Evolutionary conservation across 2,797 vertebrate species (phyloP).

Genomic region (Diplodus puntazzo): DNA sequence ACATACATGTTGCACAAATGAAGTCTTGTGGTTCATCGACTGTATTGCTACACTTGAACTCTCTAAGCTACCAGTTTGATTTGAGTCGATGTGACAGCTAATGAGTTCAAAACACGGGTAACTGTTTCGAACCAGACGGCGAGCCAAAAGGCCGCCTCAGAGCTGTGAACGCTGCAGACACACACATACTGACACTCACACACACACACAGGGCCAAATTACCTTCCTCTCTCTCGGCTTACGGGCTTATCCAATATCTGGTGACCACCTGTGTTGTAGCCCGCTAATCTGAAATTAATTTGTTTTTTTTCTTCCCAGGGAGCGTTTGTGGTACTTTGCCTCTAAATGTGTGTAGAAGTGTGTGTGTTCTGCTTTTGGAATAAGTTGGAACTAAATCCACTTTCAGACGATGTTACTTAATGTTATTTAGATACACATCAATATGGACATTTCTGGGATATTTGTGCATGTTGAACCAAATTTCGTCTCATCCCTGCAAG

Average conservation of each 20-base stretch:
- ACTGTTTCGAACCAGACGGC: slow-evolving; percentile 16
- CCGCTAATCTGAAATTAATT: slow-evolving; percentile 75
- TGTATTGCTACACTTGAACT: background rate
- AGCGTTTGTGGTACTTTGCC: background rate
- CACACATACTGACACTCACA: slow-evolving; percentile 8
- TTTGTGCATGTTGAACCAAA: too few relatives aligned
- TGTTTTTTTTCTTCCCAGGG: slow-evolving; percentile 49
- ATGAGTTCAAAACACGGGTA: background rate
- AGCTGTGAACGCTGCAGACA: slow-evolving; percentile 5
- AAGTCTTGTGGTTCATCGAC: too few relatives aligned
- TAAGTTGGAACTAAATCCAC: background rate
- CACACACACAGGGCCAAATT: slow-evolving; percentile 17
- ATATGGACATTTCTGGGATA: too few relatives aligned
- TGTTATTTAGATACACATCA: too few relatives aligned
- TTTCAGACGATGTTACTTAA: background rate
- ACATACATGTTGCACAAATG: background rate
- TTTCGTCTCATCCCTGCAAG: too few relatives aligned
- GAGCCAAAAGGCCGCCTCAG: background rate
- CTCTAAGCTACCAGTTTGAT: background rate
- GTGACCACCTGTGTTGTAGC: slow-evolving; percentile 34
- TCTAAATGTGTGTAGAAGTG: background rate
- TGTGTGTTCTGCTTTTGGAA: slow-evolving; percentile 13
- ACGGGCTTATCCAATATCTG: slow-evolving; percentile 55
- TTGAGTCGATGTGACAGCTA: slow-evolving; percentile 5
- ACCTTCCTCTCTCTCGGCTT: slow-evolving; percentile 32